Evolutionary conservation across 2,888 invertebrate genomes (phyloP), one percentile per base, ranked within the genome.

Genomic region (Lissonota sp.): DNA sequence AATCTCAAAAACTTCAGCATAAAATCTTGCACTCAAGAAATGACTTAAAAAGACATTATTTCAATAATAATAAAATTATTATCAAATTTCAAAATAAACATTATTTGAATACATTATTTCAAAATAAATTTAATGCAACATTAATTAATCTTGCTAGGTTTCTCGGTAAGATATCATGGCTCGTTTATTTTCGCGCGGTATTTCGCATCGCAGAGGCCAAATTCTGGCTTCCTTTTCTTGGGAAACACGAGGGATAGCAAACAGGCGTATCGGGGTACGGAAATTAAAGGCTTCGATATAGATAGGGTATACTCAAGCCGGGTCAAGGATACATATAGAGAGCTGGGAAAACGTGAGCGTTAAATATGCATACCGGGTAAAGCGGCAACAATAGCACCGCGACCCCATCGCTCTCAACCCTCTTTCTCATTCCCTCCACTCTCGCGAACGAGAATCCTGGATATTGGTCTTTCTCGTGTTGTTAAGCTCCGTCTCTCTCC

Each of bases 341-440:
- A 66, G 82, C 64, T 73, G 44, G 83, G 84, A 75, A 73, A 83
- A 71, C 83, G 85, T 85, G 83, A 58, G 85, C 84, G 89, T 89
- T 89, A 89, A 89, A 89, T 89, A 89, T 89, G 89, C 88, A 89
- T 88, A 87, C 87, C 85, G 89, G 84, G 86, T 89, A 87, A 87
- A 89, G 88, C 87, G 87, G 87, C 86, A 88, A 88, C 89, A 88
- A 89, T 88, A 87, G 89, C 86, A 84, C 85, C 85, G 67, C 53
- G 69, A 73, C 60, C 73, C 64, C 60, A 69, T 63, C 77, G 74
- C 80, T 76, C 57, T 66, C 72, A 69, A 67, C 67, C 26, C 62
- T 26, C 58, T 10, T 55, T 39, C 39, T 37, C 14, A 44, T 55
- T 39, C 62, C 12, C 12, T 58, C 58, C 40, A 57, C 26, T 49